These are phyloP conservation scores for Euphonia xanthogaster DNA, from an alignment of 2,797 vertebrate species.

Conservation along the genomic window DNA sequence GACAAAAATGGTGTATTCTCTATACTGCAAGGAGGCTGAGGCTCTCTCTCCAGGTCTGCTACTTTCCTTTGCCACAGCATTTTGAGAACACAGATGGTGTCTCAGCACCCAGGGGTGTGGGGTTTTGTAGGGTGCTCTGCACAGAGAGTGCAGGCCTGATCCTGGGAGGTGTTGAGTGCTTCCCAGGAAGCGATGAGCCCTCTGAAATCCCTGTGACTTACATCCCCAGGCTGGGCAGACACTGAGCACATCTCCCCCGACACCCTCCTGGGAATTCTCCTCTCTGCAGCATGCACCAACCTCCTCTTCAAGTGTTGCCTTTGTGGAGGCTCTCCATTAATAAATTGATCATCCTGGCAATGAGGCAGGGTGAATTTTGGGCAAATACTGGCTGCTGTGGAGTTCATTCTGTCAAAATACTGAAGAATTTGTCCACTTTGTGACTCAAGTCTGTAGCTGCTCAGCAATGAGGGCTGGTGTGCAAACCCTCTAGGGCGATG, in stretches of 20 bases:
- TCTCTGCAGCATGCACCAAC: fast-evolving
- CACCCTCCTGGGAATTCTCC: neutral
- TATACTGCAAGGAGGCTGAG: neutral
- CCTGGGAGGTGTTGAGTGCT: slow-evolving; percentile 5
- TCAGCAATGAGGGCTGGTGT: neutral
- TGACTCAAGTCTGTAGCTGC: fast-evolving
- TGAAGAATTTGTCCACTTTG: neutral
- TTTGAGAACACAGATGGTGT: neutral
- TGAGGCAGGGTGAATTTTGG: neutral
- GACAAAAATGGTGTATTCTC: neutral
- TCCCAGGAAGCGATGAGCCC: slow-evolving; percentile 10
- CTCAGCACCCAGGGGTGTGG: neutral
- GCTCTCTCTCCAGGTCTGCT: neutral
- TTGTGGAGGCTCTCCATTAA: neutral
- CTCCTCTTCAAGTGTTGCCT: fast-evolving
- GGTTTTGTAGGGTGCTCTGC: neutral
- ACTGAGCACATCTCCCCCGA: fast-evolving
- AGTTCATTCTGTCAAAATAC: neutral
- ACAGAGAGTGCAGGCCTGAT: neutral
- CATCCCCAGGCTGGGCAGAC: neutral
- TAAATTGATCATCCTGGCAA: neutral
- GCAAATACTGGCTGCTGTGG: neutral
- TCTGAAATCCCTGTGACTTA: neutral
- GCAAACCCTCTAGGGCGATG: fast-evolving
- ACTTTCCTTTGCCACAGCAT: neutral